Percentiles rank a stretch among this genome's conserved stretches.
Conservation (phyloP, 1,140 invertebrate genomes). For the Heliconius nattereri region DNA sequence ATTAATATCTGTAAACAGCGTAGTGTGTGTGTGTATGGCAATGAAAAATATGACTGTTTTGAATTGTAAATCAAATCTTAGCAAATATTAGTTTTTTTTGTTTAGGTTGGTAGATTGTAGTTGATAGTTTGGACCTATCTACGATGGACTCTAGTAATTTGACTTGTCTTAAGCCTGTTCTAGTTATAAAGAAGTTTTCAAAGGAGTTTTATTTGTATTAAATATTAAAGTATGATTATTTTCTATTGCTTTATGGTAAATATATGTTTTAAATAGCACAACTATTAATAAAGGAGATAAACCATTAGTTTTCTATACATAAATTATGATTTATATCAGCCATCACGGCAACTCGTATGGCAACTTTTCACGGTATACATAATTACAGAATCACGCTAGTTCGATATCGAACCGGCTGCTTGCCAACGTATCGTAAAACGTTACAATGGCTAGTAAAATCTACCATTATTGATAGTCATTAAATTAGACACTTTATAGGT, state of each 20-base stretch:
- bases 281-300: too few species aligned
- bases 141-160: too few species aligned
- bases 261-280: too few species aligned
- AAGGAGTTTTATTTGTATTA: too few species aligned
- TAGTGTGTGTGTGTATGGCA: neutral
- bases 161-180: too few species aligned
- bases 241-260: too few species aligned
- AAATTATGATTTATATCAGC: too few species aligned
- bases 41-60: neutral
- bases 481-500: conserved; percentile 46
- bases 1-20: neutral
- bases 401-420: conserved; percentile 54
- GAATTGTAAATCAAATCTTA: neutral
- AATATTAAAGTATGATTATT: too few species aligned
- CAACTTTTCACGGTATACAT: neutral
- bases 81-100: neutral
- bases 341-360: neutral
- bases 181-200: too few species aligned
- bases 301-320: too few species aligned
- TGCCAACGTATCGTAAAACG: conserved; percentile 73
- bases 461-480: conserved; percentile 68
- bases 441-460: conserved; percentile 69
- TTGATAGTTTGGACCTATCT: neutral
- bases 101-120: neutral
- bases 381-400: neutral